phyloP scores from a whole-genome alignment of 2,888 invertebrate genomes.

The Scrobipalpa costella region DNA sequence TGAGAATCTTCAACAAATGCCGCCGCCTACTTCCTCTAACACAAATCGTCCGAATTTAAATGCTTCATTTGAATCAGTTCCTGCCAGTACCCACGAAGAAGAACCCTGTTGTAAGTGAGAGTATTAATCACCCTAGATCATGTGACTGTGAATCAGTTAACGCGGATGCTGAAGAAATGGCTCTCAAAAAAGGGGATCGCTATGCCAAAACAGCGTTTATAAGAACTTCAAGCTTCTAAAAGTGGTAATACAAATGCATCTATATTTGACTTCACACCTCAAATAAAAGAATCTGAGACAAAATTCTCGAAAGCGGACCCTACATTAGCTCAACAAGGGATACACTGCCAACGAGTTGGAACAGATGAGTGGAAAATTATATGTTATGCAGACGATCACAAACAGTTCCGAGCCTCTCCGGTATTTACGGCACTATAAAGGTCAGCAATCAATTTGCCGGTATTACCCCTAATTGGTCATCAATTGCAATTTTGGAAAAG shows the following conservation, averaged over 20 bases:
- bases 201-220: neutral
- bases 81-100: neutral
- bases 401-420: no score
- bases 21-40: neutral
- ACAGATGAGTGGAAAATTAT: slow-evolving; percentile 21
- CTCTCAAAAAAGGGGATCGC: neutral
- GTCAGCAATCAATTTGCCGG: no score
- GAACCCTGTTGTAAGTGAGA: neutral
- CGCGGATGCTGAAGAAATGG: neutral
- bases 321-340: no score
- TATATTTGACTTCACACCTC: no score
- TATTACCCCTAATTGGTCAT: no score
- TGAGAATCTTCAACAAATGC: neutral
- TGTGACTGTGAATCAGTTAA: no score
- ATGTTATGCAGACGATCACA: slow-evolving; percentile 25
- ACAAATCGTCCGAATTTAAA: neutral
- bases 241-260: no score
- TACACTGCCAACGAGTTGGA: neutral
- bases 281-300: no score
- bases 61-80: neutral
- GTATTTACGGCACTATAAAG: no score
- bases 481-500: no score
- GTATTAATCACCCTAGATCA: neutral
- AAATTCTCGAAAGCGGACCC: no score
- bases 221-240: neutral